Percentiles rank a stretch among this genome's conserved stretches.
phyloP scores from a whole-genome alignment of 2,888 invertebrate species.

The Encarsia formosa region DNA sequence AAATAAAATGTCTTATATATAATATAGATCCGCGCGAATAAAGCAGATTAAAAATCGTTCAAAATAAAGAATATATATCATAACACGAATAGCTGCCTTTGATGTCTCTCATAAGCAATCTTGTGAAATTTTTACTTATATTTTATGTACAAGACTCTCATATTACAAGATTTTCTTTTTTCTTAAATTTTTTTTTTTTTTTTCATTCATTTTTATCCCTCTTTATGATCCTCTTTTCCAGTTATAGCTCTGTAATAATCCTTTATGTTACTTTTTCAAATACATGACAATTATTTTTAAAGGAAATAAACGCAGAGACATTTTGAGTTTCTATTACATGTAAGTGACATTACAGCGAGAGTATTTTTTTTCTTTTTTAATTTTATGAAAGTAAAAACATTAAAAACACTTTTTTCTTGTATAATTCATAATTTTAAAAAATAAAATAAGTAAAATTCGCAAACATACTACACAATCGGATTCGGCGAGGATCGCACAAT shows the following conservation, averaged over 20 bases:
- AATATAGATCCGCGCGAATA: conserved; percentile 26
- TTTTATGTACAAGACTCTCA: conserved; percentile 26
- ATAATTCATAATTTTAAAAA: conserved; percentile 14
- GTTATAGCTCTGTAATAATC: background rate
- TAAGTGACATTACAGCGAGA: conserved; percentile 22
- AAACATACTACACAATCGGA: conserved; percentile 23
- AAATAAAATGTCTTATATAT: conserved; percentile 25
- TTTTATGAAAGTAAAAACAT: conserved; percentile 13
- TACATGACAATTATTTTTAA: conserved; percentile 8
- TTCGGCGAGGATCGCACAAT: conserved; percentile 22
- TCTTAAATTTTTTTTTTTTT: conserved; percentile 7
- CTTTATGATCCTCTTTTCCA: conserved; percentile 15
- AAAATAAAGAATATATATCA: conserved; percentile 28
- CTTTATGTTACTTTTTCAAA: conserved; percentile 1
- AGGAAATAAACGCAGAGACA: conserved; percentile 18
- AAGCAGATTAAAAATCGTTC: conserved; percentile 23
- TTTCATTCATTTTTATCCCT: conserved; percentile 11
- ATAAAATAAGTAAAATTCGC: conserved; percentile 14
- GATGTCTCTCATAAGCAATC: conserved; percentile 19
- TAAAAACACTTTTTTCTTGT: conserved; percentile 12
- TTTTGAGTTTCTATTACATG: conserved; percentile 11
- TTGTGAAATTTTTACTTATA: conserved; percentile 27
- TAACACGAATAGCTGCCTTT: conserved; percentile 26
- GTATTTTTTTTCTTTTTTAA: conserved; percentile 18
- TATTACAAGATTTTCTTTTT: conserved; percentile 23